Evolutionary conservation across 2,888 invertebrate genomes (phyloP), one percentile per base, ranked within the genome.

Genomic region (Phymatocera aterrima): DNA sequence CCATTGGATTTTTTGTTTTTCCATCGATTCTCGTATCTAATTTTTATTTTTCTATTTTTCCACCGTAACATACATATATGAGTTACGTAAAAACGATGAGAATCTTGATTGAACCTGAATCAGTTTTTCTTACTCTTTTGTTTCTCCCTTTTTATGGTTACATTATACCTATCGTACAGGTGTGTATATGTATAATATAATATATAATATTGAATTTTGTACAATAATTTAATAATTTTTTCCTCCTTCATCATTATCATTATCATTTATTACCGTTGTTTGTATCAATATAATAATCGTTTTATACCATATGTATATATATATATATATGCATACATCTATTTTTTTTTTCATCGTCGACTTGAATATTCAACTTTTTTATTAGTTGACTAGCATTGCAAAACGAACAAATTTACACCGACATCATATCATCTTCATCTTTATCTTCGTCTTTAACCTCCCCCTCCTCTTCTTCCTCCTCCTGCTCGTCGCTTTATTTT

Each of bases 201-300:
- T n/a, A n/a, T 4, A 21, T 83, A 81, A 77, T 81, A 81, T 81
- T 82, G 79, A 82, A 80, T 84, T 87, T 87, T 86, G 86, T 85
- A 85, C 86, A 86, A 84, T 83, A 82, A 85, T 84, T 84, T 82
- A 15, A 51, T 12, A 15, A 51, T 82, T 84, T 83, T 78, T 60
- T 78, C n/a, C n/a, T n/a, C n/a, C n/a, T 57, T 12, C 75, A 84
- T 83, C 82, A 82, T 80, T 80, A 68, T 51, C 18, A 43, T 51
- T 48, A 60, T 51, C 18, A 72, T 51, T 51, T 12, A 51, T 10
- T 34, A 72, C n/a, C 24, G 24, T 51, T 72, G 34, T 18, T 51
- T 8, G n/a, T 31, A 72, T 31, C 51, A 31, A 24, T 34, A 12
- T 51, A 18, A 31, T 24, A 72, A 48, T 72, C 43, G 31, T 70